Base-by-base conservation (phyloP, 2,113 vertebrate genomes). In the Spilogale gracilis region DNA sequence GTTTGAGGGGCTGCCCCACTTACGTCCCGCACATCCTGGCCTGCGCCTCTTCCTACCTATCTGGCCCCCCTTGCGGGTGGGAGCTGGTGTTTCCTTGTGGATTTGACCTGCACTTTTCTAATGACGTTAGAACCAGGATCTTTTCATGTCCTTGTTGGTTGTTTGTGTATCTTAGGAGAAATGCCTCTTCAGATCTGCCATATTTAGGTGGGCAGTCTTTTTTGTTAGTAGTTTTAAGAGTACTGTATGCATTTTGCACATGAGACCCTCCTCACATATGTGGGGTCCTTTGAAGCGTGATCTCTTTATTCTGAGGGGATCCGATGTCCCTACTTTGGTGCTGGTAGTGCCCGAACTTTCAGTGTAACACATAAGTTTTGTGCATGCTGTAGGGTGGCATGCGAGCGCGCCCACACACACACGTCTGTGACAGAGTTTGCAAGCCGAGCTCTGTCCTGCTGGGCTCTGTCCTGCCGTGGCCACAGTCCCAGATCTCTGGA, bases 161-260 rank as follows among this genome's bases (percentile, higher is more conserved):
- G 38, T 38, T 16, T 18, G 2, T 38, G 3, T 50, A 8, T 83
- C 71, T 52, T 81, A 13, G 18, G 38, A 48, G 73, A 58, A 76
- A 43, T 1, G 3, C 45, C n/a, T 58, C 0, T 32, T 54, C 16
- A 9, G 30, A 1, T 5, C 54, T 38, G 27, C 63, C 14, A 0
- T 56, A 17, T 6, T 14, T 9, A 2, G 63, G 23, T 21, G 65
- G 45, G 23, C 9, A 82, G 13, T 81, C 54, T 38, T 27, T 30
- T 78, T 76, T 23, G 0, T 30, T n/a, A 52, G 17, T 25, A 32
- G 48, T 32, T 48, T 10, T 50, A 17, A 60, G 54, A 48, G 27
- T 38, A 56, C 32, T 82, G 43, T 32, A 30, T 6, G 4, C 11
- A 4, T 52, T 60, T 54, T 52, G 38, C 16, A 48, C 16, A 8